A percentile compares a stretch with the other conserved stretches of the same genome.
phyloP scores from a whole-genome alignment of 2,113 vertebrate genomes.

The Callocephalon fimbriatum region DNA sequence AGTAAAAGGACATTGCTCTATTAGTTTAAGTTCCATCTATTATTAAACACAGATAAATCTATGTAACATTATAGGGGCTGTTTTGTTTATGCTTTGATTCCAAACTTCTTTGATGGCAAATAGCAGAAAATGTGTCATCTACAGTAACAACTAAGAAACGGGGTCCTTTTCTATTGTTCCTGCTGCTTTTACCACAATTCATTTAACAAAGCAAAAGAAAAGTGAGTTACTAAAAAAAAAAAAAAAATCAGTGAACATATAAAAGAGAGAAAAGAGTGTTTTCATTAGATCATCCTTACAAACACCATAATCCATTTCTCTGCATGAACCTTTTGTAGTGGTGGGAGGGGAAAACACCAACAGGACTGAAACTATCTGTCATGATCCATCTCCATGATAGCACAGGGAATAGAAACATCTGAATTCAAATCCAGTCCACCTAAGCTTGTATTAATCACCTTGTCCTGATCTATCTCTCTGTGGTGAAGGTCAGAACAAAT shows the following conservation, averaged over 20 bases:
- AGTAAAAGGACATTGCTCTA: conserved; percentile 10
- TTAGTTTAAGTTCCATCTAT: conserved; percentile 4
- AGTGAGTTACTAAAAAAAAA: background rate
- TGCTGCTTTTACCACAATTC: background rate
- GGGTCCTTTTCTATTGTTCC: background rate
- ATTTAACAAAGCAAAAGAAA: background rate
- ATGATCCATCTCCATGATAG: background rate
- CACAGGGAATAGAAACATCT: background rate
- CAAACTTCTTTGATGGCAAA: background rate
- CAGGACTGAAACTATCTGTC: background rate
- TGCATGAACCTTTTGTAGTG: background rate
- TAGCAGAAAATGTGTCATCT: background rate
- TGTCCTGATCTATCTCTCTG: background rate
- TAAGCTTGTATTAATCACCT: background rate
- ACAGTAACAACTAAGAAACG: background rate
- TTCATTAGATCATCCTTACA: background rate
- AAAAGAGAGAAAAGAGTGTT: background rate
- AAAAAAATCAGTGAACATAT: background rate
- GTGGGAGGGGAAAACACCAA: background rate
- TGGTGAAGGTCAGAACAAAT: background rate
- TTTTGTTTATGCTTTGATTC: background rate
- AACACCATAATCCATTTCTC: background rate
- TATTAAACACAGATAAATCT: background rate
- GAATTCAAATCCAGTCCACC: background rate
- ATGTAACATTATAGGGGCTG: background rate